phyloP scores from a whole-genome alignment of 2,797 vertebrate species.

The Galagoides demidoff region DNA sequence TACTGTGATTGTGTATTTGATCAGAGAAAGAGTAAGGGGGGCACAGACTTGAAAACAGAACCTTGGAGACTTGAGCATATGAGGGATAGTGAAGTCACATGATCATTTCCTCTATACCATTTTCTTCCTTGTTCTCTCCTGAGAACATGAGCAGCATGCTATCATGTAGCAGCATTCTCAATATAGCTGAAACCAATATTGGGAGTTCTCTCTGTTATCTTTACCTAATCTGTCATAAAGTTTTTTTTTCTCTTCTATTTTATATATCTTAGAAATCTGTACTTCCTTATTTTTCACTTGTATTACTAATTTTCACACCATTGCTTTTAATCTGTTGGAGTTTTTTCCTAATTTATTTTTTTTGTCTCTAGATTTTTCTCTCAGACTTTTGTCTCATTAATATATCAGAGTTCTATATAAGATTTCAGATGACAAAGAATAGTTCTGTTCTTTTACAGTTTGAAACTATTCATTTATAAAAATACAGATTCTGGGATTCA shows the following conservation, averaged over 20 bases:
- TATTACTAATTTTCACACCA: background rate
- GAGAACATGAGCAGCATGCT: too few species aligned
- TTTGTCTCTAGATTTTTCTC: conserved; percentile 12
- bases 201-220: background rate
- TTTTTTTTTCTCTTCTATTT: background rate
- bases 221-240: background rate
- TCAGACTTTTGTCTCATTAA: background rate
- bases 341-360: background rate
- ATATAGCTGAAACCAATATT: background rate
- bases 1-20: background rate
- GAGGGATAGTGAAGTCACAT: background rate
- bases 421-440: conserved; percentile 23
- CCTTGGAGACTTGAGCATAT: background rate
- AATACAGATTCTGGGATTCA: background rate
- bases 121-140: background rate
- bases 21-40: background rate
- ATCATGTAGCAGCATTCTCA: background rate
- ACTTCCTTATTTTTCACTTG: background rate
- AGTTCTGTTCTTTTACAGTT: background rate
- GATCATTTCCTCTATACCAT: background rate
- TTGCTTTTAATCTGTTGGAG: background rate
- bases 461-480: conserved; percentile 19
- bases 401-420: background rate
- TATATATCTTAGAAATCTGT: background rate
- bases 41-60: background rate